Percentiles rank a stretch among this genome's conserved stretches.
Conservation (phyloP, 2,888 invertebrate species). For the Stomorhina lunata region DNA sequence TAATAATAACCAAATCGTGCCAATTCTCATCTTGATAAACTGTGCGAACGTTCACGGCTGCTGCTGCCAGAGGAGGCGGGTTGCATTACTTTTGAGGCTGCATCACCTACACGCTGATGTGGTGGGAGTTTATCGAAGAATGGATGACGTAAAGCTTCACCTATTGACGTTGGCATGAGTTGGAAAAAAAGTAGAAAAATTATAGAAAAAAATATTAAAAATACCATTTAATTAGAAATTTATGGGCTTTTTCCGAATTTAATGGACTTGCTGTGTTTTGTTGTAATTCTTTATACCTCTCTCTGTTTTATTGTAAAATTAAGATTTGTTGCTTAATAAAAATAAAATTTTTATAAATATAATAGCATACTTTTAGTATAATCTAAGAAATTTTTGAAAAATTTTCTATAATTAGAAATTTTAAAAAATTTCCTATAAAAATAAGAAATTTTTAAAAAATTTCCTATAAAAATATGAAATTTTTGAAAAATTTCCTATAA, state of each 20-base stretch:
- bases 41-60: slow-evolving; percentile 84
- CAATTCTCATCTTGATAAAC: slow-evolving; percentile 80
- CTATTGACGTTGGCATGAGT: slow-evolving; percentile 69
- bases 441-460: too few species aligned
- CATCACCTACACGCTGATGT: slow-evolving; percentile 86
- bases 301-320: not conserved
- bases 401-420: not conserved
- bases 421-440: not conserved
- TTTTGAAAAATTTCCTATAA: too few species aligned
- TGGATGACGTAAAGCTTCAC: slow-evolving; percentile 93
- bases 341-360: too few species aligned
- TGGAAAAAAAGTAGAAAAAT: not conserved
- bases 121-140: slow-evolving; percentile 94
- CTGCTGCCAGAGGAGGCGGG: slow-evolving; percentile 78
- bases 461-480: too few species aligned
- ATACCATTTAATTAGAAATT: not conserved
- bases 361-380: too few species aligned
- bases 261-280: not conserved
- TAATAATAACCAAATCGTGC: slow-evolving; percentile 81
- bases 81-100: slow-evolving; percentile 65
- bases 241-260: not conserved
- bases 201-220: not conserved
- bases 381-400: too few species aligned
- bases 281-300: slow-evolving; percentile 36
- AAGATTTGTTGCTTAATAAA: too few species aligned